Conservation (phyloP, 2,797 vertebrate genomes). For the Peromyscus nudipes region DNA sequence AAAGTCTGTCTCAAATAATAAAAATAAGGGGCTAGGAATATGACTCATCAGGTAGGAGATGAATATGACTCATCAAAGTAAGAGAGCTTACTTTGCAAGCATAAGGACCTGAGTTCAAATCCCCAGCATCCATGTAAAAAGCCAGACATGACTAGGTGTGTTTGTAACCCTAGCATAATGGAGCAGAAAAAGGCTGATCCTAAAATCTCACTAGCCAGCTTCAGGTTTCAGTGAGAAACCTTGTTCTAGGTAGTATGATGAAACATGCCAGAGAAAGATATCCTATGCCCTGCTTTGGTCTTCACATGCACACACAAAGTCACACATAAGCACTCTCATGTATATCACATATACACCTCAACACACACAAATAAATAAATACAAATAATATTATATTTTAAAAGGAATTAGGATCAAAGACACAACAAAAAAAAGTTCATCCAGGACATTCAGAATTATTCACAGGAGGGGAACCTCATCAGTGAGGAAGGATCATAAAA, state of each 20-base stretch:
- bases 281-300: neutral
- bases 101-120: neutral
- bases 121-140: neutral
- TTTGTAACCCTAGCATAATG: neutral
- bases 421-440: neutral
- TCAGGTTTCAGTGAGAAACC: neutral
- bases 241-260: neutral
- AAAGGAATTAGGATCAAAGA: neutral
- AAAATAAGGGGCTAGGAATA: neutral
- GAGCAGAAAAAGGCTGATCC: neutral
- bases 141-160: neutral
- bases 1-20: neutral
- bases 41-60: neutral
- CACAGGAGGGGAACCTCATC: neutral
- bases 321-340: neutral
- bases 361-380: neutral
- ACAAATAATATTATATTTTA: neutral
- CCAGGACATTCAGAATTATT: conserved; percentile 1
- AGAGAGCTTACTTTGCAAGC: neutral
- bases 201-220: neutral
- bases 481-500: conserved; percentile 25
- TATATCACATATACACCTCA: neutral
- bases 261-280: neutral
- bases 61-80: neutral
- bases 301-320: neutral